Base-by-base conservation (phyloP, 2,113 vertebrate species). In the Actenoides hombroni region DNA sequence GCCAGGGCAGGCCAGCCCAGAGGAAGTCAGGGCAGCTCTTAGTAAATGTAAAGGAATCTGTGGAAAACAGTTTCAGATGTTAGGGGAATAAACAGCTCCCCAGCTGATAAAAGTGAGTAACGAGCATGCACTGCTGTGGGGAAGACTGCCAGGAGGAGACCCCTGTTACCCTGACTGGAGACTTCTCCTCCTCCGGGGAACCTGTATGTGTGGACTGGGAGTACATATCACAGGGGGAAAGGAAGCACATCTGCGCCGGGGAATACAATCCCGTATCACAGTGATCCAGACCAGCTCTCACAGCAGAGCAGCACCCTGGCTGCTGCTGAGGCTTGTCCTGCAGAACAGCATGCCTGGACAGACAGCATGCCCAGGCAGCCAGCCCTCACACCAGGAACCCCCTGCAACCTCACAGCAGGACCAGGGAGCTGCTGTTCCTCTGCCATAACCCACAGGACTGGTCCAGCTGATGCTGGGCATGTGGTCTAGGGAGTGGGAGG, bases 181-280 rank as follows among this genome's bases (percentile, higher is more conserved):
- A 42, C 51, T 33, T 39, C 60, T 48, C 33, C 33, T 17, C 74
- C 40, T 26, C 51, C 61, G 1, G 1, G 42, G 40, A 70, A 46
- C 28, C 54, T 5, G 1, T 19, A 0, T 6, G 29, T 19, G 53
- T 1, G 4, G 39, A 31, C 4, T 0, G 28, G 39, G 67, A 69
- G 33, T 8, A 2, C 1, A 2, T 4, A 8, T 12, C 5, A 2
- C 44, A 3, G 49, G n/a, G 49, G 74, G 65, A 79, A 79, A 57
- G 70, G 56, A 53, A 46, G 33, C 39, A 26, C 9, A 10, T 16
- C n/a, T n/a, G n/a, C n/a, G n/a, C n/a, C n/a, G n/a, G n/a, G 0
- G 57, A 63, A 23, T 14, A 1, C 0, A 0, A 17, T 1, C 29
- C 0, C 0, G 33, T 9, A 14, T 5, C 0, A 0, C 75, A 35